Percentiles rank a stretch among this genome's conserved stretches.
These are phyloP conservation scores for Troides oblongomaculatus DNA, from an alignment of 2,888 invertebrate species.

Conservation along the genomic window DNA sequence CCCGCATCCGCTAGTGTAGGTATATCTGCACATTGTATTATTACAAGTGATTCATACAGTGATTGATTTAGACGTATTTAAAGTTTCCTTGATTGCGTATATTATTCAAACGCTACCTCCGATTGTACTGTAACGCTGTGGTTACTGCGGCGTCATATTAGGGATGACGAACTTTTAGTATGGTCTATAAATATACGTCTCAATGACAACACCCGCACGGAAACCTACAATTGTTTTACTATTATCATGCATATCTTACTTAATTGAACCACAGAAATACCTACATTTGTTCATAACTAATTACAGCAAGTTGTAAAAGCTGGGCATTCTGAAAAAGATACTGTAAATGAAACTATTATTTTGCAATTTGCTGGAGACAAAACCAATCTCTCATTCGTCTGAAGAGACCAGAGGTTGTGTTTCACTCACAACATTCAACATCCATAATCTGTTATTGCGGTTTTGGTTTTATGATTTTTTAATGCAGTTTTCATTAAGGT, in stretches of 20 bases:
- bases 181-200: slow-evolving; percentile 14
- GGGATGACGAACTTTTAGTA: slow-evolving; percentile 1
- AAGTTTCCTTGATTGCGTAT: slow-evolving; percentile 34
- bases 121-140: slow-evolving; percentile 32
- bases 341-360: background rate
- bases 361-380: too few species aligned
- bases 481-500: too few species aligned
- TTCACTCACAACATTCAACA: too few species aligned
- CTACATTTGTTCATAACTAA: background rate
- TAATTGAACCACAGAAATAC: background rate
- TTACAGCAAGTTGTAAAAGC: too few species aligned
- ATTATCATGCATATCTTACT: background rate
- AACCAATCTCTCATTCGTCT: too few species aligned
- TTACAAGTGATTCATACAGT: slow-evolving; percentile 46
- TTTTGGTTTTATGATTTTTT: too few species aligned
- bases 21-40: slow-evolving; percentile 44
- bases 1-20: background rate
- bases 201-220: background rate
- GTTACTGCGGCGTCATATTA: slow-evolving; percentile 22
- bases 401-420: too few species aligned
- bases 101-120: slow-evolving; percentile 44
- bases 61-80: slow-evolving; percentile 43
- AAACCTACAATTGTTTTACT: background rate
- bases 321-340: too few species aligned
- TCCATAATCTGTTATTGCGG: too few species aligned